Conservation (phyloP, 2,797 vertebrate species). For the Triplophysa bombifrons region DNA sequence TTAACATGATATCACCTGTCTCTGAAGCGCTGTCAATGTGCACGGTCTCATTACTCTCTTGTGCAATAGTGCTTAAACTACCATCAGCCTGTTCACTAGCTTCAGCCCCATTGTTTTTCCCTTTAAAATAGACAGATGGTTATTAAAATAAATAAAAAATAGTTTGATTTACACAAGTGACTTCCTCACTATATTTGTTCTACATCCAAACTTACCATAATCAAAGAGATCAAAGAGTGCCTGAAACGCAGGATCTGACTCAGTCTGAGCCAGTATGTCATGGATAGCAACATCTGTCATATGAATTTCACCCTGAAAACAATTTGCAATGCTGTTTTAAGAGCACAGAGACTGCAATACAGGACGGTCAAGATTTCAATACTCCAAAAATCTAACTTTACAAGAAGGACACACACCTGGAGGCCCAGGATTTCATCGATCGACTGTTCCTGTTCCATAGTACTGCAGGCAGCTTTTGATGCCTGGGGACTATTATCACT, state of each 20-base stretch:
- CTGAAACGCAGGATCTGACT: slow-evolving; percentile 97
- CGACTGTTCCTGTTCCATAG: slow-evolving; percentile 87
- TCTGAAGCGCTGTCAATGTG: slow-evolving; percentile 71
- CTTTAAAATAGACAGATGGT: slow-evolving; percentile 69
- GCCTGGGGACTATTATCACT: slow-evolving; percentile 84
- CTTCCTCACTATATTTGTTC: neutral
- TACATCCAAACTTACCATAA: slow-evolving; percentile 77
- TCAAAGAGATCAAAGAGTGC: slow-evolving; percentile 97
- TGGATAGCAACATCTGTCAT: slow-evolving; percentile 98
- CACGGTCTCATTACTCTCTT: slow-evolving; percentile 71
- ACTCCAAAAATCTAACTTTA: neutral
- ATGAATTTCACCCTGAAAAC: slow-evolving; percentile 90
- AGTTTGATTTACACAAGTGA: neutral
- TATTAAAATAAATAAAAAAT: neutral
- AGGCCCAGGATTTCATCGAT: slow-evolving; percentile 97
- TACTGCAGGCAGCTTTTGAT: slow-evolving; percentile 78
- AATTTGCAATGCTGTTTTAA: neutral
- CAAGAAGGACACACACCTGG: slow-evolving; percentile 79
- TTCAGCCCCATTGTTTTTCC: slow-evolving; percentile 83
- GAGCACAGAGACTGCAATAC: neutral
- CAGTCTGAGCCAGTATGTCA: slow-evolving; percentile 95
- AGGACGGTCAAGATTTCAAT: neutral
- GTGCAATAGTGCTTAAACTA: slow-evolving; percentile 69
- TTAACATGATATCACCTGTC: slow-evolving; percentile 67
- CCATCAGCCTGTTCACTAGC: slow-evolving; percentile 68